Conservation (phyloP, 2,113 vertebrate species). For the Rhinopomastus cyanomelas region DNA sequence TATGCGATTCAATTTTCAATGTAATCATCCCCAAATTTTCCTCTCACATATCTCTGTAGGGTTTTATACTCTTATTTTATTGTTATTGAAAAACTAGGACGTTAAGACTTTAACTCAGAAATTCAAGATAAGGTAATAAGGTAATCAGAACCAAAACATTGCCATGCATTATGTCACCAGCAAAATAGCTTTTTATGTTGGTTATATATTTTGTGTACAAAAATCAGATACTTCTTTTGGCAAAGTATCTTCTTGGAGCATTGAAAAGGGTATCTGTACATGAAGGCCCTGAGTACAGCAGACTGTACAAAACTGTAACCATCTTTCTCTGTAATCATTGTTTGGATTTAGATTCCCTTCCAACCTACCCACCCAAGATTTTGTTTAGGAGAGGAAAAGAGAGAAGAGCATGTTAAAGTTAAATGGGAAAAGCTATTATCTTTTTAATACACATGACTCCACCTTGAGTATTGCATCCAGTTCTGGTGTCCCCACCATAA, state of each 20-base stretch:
- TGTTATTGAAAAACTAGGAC: neutral
- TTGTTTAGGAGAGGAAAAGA: neutral
- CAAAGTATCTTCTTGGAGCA: neutral
- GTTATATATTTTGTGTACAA: neutral
- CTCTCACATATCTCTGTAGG: neutral
- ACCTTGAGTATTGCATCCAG: too few relatives aligned
- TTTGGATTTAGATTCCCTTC: neutral
- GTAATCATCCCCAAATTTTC: neutral
- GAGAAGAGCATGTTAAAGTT: neutral
- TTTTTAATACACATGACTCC: neutral
- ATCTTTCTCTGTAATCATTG: neutral
- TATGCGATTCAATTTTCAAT: neutral
- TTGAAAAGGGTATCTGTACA: neutral
- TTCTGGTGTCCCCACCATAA: too few relatives aligned
- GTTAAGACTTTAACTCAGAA: neutral
- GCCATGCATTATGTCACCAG: neutral
- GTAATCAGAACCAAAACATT: neutral
- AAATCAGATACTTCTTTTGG: fast-evolving
- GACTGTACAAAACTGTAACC: neutral
- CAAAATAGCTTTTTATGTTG: neutral
- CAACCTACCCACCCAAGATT: neutral
- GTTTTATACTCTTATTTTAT: neutral
- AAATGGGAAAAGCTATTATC: neutral
- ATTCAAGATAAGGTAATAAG: neutral
- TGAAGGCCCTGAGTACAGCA: neutral